phyloP scores from a whole-genome alignment of 23 tunicate species.

The Diplosoma virens region DNA sequence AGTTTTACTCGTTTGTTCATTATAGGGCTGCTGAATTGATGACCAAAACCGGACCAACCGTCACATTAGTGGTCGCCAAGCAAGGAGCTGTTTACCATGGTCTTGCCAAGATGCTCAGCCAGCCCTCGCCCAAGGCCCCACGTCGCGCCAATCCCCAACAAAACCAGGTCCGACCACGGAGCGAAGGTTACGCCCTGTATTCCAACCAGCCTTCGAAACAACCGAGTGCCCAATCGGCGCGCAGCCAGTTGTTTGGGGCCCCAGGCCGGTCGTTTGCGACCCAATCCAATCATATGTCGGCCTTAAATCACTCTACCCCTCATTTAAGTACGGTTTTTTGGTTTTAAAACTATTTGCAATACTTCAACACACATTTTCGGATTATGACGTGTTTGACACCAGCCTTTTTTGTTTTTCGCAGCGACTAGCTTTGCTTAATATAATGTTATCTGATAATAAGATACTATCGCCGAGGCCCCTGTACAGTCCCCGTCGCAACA shows the following conservation, averaged over 20 bases:
- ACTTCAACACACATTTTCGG: no score
- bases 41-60: slow-evolving; percentile 71
- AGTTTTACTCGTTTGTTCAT: no score
- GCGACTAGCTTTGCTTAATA: not conserved
- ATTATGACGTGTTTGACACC: no score
- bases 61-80: slow-evolving; percentile 69
- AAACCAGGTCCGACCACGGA: slow-evolving; percentile 47
- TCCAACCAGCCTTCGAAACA: not conserved
- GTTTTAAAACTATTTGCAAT: no score
- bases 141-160: slow-evolving; percentile 29
- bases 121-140: slow-evolving; percentile 58
- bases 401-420: not conserved
- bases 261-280: not conserved
- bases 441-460: not conserved
- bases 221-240: not conserved
- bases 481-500: slow-evolving; percentile 18
- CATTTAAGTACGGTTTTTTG: slow-evolving; percentile 52
- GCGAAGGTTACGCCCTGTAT: slow-evolving; percentile 57
- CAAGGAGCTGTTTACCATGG: slow-evolving; percentile 87
- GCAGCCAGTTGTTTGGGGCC: not conserved
- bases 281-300: slow-evolving; percentile 2
- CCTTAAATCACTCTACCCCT: slow-evolving; percentile 49
- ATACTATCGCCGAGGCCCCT: slow-evolving; percentile 32
- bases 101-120: slow-evolving; percentile 54
- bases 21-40: slow-evolving; percentile 83